These are phyloP conservation scores for Pseudomyrmex dendroicus DNA, from an alignment of 1,140 invertebrate genomes.

Conservation along the genomic window DNA sequence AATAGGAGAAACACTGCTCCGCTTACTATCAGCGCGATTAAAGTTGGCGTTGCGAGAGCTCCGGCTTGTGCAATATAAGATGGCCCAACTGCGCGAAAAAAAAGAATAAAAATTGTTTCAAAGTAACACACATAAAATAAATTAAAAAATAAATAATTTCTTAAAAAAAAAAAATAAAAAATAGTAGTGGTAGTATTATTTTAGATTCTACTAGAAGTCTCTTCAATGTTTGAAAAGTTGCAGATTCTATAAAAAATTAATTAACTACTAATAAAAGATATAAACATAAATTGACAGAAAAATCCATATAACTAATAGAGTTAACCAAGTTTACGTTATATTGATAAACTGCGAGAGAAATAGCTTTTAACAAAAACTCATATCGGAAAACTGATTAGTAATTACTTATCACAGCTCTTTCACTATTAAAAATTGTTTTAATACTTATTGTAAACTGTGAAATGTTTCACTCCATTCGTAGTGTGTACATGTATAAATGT, in stretches of 20 bases:
- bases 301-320: too few species aligned
- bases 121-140: background rate
- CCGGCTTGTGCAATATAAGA: constrained; percentile 92
- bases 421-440: background rate
- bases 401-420: too few species aligned
- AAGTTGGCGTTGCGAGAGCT: constrained; percentile 90
- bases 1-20: constrained; percentile 92
- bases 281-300: too few species aligned
- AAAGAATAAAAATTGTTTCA: background rate
- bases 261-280: too few species aligned
- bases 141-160: too few species aligned
- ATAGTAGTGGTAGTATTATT: background rate
- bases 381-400: background rate
- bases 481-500: background rate
- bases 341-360: background rate
- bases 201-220: too few species aligned
- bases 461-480: too few species aligned
- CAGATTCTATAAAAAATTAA: too few species aligned
- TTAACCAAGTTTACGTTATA: background rate
- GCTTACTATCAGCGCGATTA: constrained; percentile 93
- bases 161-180: too few species aligned
- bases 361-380: background rate
- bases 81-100: constrained; percentile 88
- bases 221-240: too few species aligned
- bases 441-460: too few species aligned